Evolutionary conservation across 2,888 invertebrate genomes (phyloP).

Genomic region (Tillus elongatus): DNA sequence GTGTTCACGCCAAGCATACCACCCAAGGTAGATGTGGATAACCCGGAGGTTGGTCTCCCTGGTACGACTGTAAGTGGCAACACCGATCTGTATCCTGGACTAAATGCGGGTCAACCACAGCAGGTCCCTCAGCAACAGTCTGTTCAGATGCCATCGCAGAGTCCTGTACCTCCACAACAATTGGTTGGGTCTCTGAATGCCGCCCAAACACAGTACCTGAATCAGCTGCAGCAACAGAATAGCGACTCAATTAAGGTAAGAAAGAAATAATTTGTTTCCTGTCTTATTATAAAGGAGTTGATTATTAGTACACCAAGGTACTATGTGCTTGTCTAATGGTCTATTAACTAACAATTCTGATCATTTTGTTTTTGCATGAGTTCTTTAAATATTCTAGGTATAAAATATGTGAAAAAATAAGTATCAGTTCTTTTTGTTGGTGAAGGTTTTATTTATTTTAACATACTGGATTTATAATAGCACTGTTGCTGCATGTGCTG

Average conservation of each 20-base stretch:
- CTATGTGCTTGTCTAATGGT: too few species aligned
- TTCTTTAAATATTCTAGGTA: too few species aligned
- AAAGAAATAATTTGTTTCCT: too few species aligned
- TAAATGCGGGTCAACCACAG: constrained; percentile 10
- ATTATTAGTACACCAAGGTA: too few species aligned
- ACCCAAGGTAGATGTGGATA: constrained; percentile 26
- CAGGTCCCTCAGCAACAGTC: constrained; percentile 23
- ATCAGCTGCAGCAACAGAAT: constrained; percentile 49
- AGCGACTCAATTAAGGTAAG: constrained; percentile 34
- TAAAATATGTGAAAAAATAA: too few species aligned
- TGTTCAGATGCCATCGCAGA: constrained; percentile 24
- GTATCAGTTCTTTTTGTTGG: too few species aligned
- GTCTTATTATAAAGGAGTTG: too few species aligned
- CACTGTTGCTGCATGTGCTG: too few species aligned
- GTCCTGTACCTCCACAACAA: constrained; percentile 29
- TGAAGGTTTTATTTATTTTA: too few species aligned
- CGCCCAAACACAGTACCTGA: constrained; percentile 52
- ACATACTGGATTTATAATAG: too few species aligned
- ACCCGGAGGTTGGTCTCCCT: constrained; percentile 5
- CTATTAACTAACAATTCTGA: too few species aligned
- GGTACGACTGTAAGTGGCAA: background rate
- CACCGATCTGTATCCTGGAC: background rate
- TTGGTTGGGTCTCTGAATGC: constrained; percentile 45
- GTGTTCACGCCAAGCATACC: constrained; percentile 70
- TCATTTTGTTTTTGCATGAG: too few species aligned